Base-by-base conservation (phyloP, 2,797 vertebrate genomes). In the Tadarida brasiliensis region DNA sequence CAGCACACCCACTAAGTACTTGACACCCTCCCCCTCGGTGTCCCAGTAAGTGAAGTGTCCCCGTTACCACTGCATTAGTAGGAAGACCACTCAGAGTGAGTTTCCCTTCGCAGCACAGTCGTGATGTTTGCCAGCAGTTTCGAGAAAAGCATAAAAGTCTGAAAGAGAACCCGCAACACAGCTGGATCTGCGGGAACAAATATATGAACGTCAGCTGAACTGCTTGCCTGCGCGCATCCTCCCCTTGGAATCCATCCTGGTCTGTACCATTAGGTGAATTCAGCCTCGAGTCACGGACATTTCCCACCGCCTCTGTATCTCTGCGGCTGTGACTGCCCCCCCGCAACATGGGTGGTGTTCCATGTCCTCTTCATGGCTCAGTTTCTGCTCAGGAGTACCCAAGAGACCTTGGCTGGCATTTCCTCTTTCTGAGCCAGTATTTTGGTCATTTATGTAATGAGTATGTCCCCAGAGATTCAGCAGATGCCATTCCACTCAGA, bases 1-100 rank as follows among this genome's bases (percentile, higher is more conserved):
- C 1, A 4, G 11, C 2, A 19, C 5, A 8, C 5, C 19, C 35
- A 11, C 1, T 67, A 51, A 44, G 3, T 24, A 12, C 17, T 5
- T 63, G n/a, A 30, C 16, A 11, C 3, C 22, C 14, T 17, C 14
- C 7, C 59, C 2, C 3, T 47, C 44, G 33, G 33, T 0, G 5
- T 30, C 24, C 74, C 68, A 35, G 5, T 30, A 11, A 17, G 47
- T 8, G 33, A 30, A 71, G 56, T 26, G 20, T 3, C 14, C 15
- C 33, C 28, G 22, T 35, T 12, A 7, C 28, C 51, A 44, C 11
- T 49, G 7, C 56, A 5, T 56, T 86, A 56, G 10, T 20, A 28
- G 24, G 63, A 80, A 47, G 11, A 28, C 49, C 22, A 15, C 16
- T 16, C 4, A 44, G 54, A 84, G 6, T 24, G 24, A 61, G 11